phyloP scores from a whole-genome alignment of 2,113 vertebrate species.

The Delphinapterus leucas region DNA sequence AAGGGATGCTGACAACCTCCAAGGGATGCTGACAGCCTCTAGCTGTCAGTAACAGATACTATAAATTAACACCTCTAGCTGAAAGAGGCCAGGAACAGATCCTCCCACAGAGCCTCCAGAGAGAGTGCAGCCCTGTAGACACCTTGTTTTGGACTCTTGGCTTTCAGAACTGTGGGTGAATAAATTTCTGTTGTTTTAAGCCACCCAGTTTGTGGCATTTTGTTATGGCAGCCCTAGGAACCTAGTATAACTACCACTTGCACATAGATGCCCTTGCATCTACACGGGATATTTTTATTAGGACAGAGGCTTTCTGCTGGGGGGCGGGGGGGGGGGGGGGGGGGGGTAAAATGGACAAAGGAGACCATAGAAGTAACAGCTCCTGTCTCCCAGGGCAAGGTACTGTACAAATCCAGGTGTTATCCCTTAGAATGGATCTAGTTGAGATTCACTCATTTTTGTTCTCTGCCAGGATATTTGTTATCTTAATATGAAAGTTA shows the following conservation, averaged over 20 bases:
- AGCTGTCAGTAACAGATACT: background rate
- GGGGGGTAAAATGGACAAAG: background rate
- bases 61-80: background rate
- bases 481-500: background rate
- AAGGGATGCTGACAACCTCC: background rate
- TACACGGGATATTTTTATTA: background rate
- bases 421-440: background rate
- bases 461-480: background rate
- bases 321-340: fast-evolving
- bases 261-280: background rate
- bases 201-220: background rate
- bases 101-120: fast-evolving
- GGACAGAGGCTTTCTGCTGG: background rate
- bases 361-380: background rate
- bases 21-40: too few relatives aligned
- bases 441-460: background rate
- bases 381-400: background rate
- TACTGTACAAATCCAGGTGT: background rate
- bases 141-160: background rate
- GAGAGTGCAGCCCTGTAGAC: background rate
- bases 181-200: background rate
- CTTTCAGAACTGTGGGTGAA: background rate
- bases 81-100: background rate
- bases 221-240: background rate
- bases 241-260: background rate